Percentiles rank a stretch among this genome's conserved stretches.
Evolutionary conservation across 2,797 vertebrate species (phyloP).

Genomic region (Choloepus didactylus): DNA sequence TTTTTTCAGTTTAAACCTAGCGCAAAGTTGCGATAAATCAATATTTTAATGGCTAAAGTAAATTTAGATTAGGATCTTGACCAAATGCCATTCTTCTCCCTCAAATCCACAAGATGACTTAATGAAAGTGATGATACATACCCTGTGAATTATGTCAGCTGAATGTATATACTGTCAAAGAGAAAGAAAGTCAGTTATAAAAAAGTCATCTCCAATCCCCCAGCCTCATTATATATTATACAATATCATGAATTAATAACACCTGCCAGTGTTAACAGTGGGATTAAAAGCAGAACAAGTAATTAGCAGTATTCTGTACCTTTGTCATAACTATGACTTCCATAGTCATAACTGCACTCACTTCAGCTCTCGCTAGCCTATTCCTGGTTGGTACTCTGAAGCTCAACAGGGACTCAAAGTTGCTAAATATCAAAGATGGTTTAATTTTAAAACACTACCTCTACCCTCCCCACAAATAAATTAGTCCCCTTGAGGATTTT

Average conservation of each 20-base stretch:
- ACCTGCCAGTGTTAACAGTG: not conserved
- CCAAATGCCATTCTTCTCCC: not conserved
- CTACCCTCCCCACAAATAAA: not conserved
- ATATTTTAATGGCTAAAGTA: not conserved
- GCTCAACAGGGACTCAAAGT: not conserved
- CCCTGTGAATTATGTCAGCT: constrained; percentile 98
- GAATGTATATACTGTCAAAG: constrained; percentile 97
- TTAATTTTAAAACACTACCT: constrained; percentile 47
- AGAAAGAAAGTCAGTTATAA: constrained; percentile 74
- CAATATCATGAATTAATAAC: not conserved
- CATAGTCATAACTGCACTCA: not conserved
- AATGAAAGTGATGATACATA: constrained; percentile 88
- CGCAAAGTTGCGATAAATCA: not conserved
- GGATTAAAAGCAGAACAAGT: not conserved
- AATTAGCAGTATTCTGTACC: not conserved
- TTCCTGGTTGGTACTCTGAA: not conserved
- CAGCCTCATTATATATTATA: no score
- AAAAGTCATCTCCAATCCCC: constrained; percentile 43
- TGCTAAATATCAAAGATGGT: constrained; percentile 32
- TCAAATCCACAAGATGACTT: not conserved
- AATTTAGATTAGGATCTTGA: not conserved
- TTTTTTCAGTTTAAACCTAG: not conserved
- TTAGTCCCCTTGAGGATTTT: not conserved
- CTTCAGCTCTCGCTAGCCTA: not conserved
- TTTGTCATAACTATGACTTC: not conserved